These are phyloP conservation scores for Ectropis crepuscularia DNA, from an alignment of 2,888 invertebrate genomes.

Conservation along the genomic window DNA sequence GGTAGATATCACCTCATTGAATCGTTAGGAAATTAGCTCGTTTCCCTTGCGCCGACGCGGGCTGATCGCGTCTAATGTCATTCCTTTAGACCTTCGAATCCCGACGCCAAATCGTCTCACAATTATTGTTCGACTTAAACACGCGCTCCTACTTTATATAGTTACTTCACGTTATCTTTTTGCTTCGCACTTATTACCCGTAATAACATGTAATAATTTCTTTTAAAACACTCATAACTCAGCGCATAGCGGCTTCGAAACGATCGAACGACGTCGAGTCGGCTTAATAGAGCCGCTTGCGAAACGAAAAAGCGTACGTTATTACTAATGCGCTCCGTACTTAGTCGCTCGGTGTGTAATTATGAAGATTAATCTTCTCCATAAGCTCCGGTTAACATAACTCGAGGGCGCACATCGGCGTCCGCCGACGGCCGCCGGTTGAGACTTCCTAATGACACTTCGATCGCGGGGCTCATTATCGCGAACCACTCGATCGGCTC, in stretches of 20 bases:
- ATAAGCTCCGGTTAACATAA: conserved; percentile 71
- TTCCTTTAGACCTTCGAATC: conserved; percentile 54
- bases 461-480: conserved; percentile 82
- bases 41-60: conserved; percentile 51
- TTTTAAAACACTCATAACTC: conserved; percentile 25
- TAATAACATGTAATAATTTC: conserved; percentile 30
- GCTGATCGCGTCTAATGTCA: conserved; percentile 66
- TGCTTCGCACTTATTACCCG: conserved; percentile 26
- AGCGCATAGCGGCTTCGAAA: conserved; percentile 5
- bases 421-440: conserved; percentile 56
- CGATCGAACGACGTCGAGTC: conserved; percentile 31
- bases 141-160: conserved; percentile 29
- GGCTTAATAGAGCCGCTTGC: conserved; percentile 27
- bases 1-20: conserved; percentile 70
- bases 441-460: conserved; percentile 84
- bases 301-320: conserved; percentile 43
- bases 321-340: conserved; percentile 57
- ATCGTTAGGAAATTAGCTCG: conserved; percentile 72
- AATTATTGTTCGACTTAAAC: conserved; percentile 47
- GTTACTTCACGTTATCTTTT: conserved; percentile 18
- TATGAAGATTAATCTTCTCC: conserved; percentile 75
- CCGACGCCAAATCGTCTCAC: conserved; percentile 57
- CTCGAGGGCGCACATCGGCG: conserved; percentile 69
- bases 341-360: conserved; percentile 61
- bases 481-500: conserved; percentile 80